These are phyloP conservation scores for Phenganax stokvisi DNA, from an alignment of 92 coral and sea anemone genomes.

Conservation along the genomic window DNA sequence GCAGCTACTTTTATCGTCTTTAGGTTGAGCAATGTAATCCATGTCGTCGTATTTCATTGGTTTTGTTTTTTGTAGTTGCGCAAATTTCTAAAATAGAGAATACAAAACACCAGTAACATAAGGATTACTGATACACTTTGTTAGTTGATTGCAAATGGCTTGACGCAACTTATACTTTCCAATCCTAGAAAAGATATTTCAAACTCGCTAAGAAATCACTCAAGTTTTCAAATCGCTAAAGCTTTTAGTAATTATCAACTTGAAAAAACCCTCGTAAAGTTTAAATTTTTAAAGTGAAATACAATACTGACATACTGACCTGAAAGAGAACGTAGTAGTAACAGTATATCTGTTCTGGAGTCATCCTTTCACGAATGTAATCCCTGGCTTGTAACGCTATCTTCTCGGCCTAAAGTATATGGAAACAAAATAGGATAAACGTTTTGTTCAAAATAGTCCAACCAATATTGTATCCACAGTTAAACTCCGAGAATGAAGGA, in stretches of 20 bases:
- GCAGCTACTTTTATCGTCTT: conserved; percentile 73
- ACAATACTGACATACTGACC: conserved; percentile 41
- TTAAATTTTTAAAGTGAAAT: too few relatives aligned
- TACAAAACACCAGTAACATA: background rate
- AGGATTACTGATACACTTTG: background rate
- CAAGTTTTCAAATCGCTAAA: too few relatives aligned
- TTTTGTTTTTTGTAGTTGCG: conserved; percentile 71
- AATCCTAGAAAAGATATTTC: background rate
- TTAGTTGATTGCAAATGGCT: too few relatives aligned
- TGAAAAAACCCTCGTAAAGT: too few relatives aligned
- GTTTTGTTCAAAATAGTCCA: background rate
- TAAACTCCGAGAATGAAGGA: too few relatives aligned
- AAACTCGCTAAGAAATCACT: too few relatives aligned
- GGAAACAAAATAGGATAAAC: conserved; percentile 18
- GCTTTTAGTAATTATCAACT: too few relatives aligned
- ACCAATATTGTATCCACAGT: too few relatives aligned
- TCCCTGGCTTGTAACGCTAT: conserved; percentile 77
- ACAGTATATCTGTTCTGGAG: conserved; percentile 72
- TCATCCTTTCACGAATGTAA: conserved; percentile 62
- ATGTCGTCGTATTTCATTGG: conserved; percentile 71
- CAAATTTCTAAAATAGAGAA: conserved; percentile 58
- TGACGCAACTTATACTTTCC: background rate
- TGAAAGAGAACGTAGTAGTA: conserved; percentile 75
- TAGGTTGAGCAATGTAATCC: conserved; percentile 83
- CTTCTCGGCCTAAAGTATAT: conserved; percentile 58